Evolutionary conservation across 2,888 invertebrate genomes (phyloP), one percentile per base, ranked within the genome.

Genomic region (Willowsia nigromaculata): DNA sequence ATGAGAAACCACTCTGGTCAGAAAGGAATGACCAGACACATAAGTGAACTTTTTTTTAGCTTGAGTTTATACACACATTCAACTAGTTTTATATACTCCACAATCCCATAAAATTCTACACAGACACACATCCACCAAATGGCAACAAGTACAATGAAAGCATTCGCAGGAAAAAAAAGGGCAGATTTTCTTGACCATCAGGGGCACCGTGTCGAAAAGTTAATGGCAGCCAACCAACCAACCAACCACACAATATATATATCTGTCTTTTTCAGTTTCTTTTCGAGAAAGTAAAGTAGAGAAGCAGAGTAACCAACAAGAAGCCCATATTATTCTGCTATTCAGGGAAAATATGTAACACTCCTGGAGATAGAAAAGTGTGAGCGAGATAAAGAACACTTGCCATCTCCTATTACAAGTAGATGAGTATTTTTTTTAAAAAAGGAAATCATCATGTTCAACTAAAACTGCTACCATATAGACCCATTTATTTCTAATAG

Each of bases 151-250:
- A 27, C 25, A 25, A 13, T 25, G 47, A 27, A 25, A 47, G 40
- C 43, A 62, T n/a, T n/a, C n/a, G n/a, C n/a, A n/a, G n/a, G 40
- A 62, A 25, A 4, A 15, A 81, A 43, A 40, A 59, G 40, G 27
- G 22, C 40, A 82, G 50, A 71, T 71, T 83, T 83, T 68, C 47
- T 82, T 53, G 53, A 83, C 83, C 71, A 83, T 83, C 83, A 83
- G 71, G 83, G 68, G 83, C 68, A 71, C 53, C 47, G 33, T 33
- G 50, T 53, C 65, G 68, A 47, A 47, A 82, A 62, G 50, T 62
- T 82, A 68, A 37, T 62, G 56, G 56, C 53, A 56, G 78, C 13
- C 59, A 25, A 81, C 5, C 37, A 65, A 37, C 37, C 37, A 5
- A n/a, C n/a, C n/a, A n/a, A n/a, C n/a, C 59, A 59, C 50, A 50